These are phyloP conservation scores for Phymastichus coffea DNA, from an alignment of 1,140 invertebrate species.

Conservation along the genomic window DNA sequence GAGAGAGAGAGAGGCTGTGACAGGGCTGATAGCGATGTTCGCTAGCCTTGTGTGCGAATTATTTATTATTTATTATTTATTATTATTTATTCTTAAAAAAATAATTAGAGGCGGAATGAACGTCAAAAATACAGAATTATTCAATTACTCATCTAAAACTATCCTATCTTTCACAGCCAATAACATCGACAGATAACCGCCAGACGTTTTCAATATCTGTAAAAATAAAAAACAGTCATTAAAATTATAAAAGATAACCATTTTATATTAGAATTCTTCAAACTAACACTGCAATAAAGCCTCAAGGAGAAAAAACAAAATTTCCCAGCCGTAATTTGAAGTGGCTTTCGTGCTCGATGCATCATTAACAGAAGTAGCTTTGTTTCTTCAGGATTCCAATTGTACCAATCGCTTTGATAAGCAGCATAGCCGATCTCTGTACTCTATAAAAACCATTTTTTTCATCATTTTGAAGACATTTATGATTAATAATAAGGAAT, in stretches of 20 bases:
- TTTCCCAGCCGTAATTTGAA: conserved; percentile 33
- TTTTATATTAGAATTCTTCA: neutral
- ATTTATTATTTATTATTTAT: too few species aligned
- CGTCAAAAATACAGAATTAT: too few species aligned
- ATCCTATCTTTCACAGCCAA: conserved; percentile 25
- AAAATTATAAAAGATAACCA: neutral
- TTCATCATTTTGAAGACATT: neutral
- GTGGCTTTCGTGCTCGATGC: conserved; percentile 5
- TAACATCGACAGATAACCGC: conserved; percentile 54
- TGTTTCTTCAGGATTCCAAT: neutral
- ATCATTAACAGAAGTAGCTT: neutral
- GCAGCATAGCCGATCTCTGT: neutral
- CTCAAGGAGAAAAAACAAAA: conserved; percentile 28
- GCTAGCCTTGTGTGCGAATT: too few species aligned
- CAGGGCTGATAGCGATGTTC: too few species aligned
- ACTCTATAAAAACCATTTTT: neutral
- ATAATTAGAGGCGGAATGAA: too few species aligned
- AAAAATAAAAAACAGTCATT: too few species aligned
- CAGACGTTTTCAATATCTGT: conserved; percentile 55
- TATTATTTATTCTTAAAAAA: too few species aligned
- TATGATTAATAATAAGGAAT: neutral
- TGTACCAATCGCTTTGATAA: neutral
- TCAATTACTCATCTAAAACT: neutral
- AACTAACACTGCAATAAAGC: neutral
- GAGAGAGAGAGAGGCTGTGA: too few species aligned